phyloP scores from a whole-genome alignment of 2,113 vertebrate genomes.

The Albula goreensis region DNA sequence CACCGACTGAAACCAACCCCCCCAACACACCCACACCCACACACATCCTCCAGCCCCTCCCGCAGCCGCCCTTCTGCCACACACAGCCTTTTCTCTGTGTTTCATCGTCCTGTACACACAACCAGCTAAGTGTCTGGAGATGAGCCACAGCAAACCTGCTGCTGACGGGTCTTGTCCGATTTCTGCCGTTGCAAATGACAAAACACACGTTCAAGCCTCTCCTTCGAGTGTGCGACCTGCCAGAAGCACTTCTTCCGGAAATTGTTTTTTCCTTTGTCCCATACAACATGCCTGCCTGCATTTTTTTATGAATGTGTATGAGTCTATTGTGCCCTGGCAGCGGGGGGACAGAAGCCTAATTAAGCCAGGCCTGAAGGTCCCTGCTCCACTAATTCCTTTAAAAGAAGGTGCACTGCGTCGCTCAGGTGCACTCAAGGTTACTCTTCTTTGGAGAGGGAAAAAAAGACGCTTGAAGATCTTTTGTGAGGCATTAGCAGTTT shows the following conservation, averaged over 20 bases:
- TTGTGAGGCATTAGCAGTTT: neutral
- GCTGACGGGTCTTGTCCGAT: neutral
- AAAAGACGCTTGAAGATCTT: neutral
- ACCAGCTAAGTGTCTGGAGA: no score
- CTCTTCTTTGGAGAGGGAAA: neutral
- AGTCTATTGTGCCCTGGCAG: neutral
- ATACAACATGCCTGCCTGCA: neutral
- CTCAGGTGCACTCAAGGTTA: constrained; percentile 5
- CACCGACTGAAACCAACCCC: neutral
- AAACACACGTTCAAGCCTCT: neutral
- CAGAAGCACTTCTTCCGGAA: neutral
- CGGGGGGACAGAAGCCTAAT: constrained; percentile 8
- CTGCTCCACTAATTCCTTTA: neutral
- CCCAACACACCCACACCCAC: constrained; percentile 16
- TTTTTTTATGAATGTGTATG: neutral
- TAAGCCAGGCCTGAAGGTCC: constrained; percentile 4
- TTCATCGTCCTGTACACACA: neutral
- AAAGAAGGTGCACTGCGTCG: neutral
- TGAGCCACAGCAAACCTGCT: neutral
- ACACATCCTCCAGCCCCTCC: neutral
- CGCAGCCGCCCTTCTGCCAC: neutral
- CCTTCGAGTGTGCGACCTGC: neutral
- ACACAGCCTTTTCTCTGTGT: constrained; percentile 43
- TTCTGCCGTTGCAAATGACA: neutral
- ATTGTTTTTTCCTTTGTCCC: neutral